Evolutionary conservation across 2,797 vertebrate genomes (phyloP).

Genomic region (Rachycentron canadum): DNA sequence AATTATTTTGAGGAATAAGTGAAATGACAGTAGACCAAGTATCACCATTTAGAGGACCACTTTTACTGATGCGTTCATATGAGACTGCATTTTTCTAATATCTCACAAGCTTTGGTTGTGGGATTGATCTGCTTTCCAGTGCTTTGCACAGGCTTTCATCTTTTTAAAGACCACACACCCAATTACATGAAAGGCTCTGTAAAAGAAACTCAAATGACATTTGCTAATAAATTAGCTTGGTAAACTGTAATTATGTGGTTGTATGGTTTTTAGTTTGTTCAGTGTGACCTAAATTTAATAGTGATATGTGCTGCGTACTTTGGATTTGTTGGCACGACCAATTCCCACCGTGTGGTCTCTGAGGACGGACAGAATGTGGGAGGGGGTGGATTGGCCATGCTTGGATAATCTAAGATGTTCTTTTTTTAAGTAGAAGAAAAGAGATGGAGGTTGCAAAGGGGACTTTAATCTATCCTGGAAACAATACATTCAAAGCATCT

Average conservation of each 20-base stretch:
- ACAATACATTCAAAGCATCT: constrained; percentile 81
- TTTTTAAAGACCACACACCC: constrained; percentile 71
- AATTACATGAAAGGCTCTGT: constrained; percentile 60
- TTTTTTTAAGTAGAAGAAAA: constrained; percentile 65
- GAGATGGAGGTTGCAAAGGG: constrained; percentile 34
- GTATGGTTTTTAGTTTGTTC: constrained; percentile 76
- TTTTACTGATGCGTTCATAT: constrained; percentile 32
- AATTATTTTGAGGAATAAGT: not conserved
- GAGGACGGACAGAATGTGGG: constrained; percentile 80
- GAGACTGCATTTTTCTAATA: constrained; percentile 41
- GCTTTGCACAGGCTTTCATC: constrained; percentile 69
- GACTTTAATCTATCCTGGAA: constrained; percentile 76
- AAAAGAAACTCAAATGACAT: constrained; percentile 57
- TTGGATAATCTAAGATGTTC: constrained; percentile 87
- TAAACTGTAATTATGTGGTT: constrained; percentile 81
- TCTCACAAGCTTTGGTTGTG: constrained; percentile 60
- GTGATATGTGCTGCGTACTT: constrained; percentile 71
- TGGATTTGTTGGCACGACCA: constrained; percentile 66
- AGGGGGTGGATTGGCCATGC: constrained; percentile 83
- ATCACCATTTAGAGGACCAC: constrained; percentile 18
- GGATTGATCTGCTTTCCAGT: constrained; percentile 66
- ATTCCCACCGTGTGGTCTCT: constrained; percentile 87
- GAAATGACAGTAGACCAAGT: not conserved
- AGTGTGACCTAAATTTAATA: constrained; percentile 76
- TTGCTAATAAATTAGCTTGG: constrained; percentile 74